phyloP scores from a whole-genome alignment of 2,888 invertebrate species.

The Hydrotaea diabolus region DNA sequence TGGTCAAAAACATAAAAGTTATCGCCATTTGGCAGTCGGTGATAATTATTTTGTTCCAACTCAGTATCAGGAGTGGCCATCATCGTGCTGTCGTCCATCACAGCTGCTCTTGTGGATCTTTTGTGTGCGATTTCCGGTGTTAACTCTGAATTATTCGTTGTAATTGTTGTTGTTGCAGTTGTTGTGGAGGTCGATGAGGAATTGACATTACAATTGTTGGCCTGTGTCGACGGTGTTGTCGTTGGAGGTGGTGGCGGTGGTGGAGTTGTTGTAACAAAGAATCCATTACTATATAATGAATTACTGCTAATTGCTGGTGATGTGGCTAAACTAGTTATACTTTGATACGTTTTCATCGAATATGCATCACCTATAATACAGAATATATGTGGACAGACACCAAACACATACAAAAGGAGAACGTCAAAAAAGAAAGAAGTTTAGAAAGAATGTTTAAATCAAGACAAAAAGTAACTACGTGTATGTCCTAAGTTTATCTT shows the following conservation, averaged over 20 bases:
- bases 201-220: constrained; percentile 69
- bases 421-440: constrained; percentile 61
- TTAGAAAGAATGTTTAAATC: constrained; percentile 34
- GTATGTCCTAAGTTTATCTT: constrained; percentile 30
- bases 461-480: neutral
- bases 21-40: constrained; percentile 41
- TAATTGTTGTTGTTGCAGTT: constrained; percentile 44
- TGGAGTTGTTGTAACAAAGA: constrained; percentile 75
- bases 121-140: constrained; percentile 29
- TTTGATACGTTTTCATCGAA: constrained; percentile 81
- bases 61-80: neutral
- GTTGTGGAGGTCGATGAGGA: constrained; percentile 49
- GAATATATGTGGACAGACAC: constrained; percentile 39
- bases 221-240: constrained; percentile 67
- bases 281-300: constrained; percentile 80
- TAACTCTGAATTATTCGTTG: constrained; percentile 27
- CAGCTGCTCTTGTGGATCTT: neutral
- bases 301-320: constrained; percentile 80
- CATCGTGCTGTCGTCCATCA: constrained; percentile 24
- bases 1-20: constrained; percentile 31
- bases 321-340: constrained; percentile 81
- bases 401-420: constrained; percentile 62
- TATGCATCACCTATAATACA: constrained; percentile 71
- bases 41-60: constrained; percentile 26
- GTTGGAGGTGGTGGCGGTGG: constrained; percentile 48